These are phyloP conservation scores for Drosophila sordidapex DNA, from an alignment of 2,888 invertebrate species.

Conservation along the genomic window DNA sequence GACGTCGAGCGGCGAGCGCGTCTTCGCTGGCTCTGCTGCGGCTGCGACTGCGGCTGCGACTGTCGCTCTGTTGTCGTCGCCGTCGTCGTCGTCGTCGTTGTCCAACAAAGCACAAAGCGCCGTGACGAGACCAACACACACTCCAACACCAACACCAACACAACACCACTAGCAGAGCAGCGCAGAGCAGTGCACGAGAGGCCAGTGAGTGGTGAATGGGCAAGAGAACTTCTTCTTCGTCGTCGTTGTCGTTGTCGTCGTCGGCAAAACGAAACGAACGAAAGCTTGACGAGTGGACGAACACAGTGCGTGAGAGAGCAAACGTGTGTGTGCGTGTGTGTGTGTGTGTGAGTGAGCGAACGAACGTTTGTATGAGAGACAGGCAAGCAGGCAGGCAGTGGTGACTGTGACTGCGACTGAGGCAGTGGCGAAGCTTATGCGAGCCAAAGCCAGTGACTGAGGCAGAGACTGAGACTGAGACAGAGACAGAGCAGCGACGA, in stretches of 20 bases:
- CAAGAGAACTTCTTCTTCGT: conserved; percentile 56
- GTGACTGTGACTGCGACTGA: conserved; percentile 33
- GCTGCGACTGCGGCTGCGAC: conserved; percentile 48
- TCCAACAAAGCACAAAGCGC: conserved; percentile 73
- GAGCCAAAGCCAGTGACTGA: conserved; percentile 45
- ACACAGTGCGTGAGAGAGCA: conserved; percentile 54
- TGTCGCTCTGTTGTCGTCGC: conserved; percentile 58
- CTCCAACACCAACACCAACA: conserved; percentile 44
- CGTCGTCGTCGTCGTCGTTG: conserved; percentile 46
- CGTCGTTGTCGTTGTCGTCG: conserved; percentile 23
- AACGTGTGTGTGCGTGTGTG: conserved; percentile 18
- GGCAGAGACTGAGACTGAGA: conserved; percentile 33
- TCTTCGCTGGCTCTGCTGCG: conserved; percentile 71
- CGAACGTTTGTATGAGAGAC: conserved; percentile 31
- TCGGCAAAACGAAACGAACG: conserved; percentile 60
- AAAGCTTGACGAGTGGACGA: conserved; percentile 68
- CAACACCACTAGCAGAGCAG: conserved; percentile 11
- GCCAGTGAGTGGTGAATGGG: conserved; percentile 61
- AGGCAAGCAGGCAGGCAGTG: conserved; percentile 6
- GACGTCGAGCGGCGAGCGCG: conserved; percentile 76
- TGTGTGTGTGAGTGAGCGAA: conserved; percentile 27
- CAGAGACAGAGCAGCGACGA: conserved; percentile 51
- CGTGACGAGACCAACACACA: conserved; percentile 56
- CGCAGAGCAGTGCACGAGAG: conserved; percentile 36
- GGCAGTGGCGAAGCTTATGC: conserved; percentile 49